Conservation (phyloP, 2,888 invertebrate genomes). For the Rhyacophila evoluta region DNA sequence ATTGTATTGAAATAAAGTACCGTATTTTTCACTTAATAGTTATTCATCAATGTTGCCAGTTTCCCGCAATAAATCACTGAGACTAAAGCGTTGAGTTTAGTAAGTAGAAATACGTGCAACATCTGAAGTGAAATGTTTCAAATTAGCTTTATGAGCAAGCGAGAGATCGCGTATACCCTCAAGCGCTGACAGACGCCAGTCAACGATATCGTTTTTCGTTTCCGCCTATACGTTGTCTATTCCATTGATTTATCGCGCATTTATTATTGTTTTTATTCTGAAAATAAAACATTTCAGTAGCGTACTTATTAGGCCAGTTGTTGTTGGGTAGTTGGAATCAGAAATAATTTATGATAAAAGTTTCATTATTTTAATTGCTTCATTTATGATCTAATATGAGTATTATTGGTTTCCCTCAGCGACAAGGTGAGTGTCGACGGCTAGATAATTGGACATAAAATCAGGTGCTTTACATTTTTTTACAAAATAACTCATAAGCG, state of each 20-base stretch:
- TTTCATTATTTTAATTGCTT: too few species aligned
- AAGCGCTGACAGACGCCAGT: neutral
- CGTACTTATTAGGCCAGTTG: too few species aligned
- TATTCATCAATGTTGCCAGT: neutral
- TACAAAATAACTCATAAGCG: too few species aligned
- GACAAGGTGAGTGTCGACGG: too few species aligned
- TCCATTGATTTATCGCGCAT: neutral
- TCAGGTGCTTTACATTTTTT: too few species aligned
- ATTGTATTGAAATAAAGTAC: too few species aligned
- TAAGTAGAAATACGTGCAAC: neutral
- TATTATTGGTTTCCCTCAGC: too few species aligned
- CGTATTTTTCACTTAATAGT: too few species aligned
- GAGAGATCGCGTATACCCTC: neutral
- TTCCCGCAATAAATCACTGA: neutral
- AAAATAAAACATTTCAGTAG: neutral
- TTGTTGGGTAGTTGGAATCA: too few species aligned
- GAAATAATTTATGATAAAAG: too few species aligned
- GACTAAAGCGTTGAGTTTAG: neutral
- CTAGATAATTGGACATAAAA: too few species aligned
- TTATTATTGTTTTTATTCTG: neutral
- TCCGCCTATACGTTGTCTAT: neutral
- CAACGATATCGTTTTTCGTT: neutral
- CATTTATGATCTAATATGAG: too few species aligned
- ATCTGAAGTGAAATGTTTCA: constrained; percentile 9
- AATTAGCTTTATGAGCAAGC: neutral